Conservation (phyloP, 2,113 vertebrate species). For the Ptilonorhynchus violaceus region DNA sequence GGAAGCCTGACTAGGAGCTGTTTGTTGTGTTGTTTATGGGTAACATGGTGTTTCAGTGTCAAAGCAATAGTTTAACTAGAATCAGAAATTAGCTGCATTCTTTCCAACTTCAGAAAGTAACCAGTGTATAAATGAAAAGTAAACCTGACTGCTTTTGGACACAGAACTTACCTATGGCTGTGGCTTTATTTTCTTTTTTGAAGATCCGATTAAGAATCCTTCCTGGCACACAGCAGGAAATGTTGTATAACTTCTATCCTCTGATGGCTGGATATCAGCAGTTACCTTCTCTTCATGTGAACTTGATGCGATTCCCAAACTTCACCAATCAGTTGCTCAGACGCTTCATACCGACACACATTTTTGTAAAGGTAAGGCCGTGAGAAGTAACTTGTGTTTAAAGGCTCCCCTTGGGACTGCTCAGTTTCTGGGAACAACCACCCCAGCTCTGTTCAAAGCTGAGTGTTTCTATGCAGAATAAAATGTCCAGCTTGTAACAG, state of each 20-base stretch:
- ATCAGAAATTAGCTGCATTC: neutral
- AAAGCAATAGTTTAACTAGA: neutral
- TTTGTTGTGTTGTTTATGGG: neutral
- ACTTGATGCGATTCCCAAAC: slow-evolving; percentile 81
- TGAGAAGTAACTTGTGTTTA: neutral
- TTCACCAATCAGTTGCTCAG: slow-evolving; percentile 83
- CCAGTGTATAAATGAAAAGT: neutral
- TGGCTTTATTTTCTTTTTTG: neutral
- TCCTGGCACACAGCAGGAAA: slow-evolving; percentile 88
- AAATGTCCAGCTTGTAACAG: neutral
- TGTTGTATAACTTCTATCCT: slow-evolving; percentile 96
- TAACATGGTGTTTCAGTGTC: neutral
- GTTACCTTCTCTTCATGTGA: slow-evolving; percentile 88
- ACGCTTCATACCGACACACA: slow-evolving; percentile 89
- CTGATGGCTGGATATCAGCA: slow-evolving; percentile 96
- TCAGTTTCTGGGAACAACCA: neutral
- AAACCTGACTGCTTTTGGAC: neutral
- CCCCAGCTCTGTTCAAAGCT: neutral
- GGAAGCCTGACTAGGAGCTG: neutral
- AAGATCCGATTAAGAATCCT: slow-evolving; percentile 93
- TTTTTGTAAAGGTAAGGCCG: slow-evolving; percentile 91
- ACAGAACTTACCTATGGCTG: neutral
- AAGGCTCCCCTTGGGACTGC: neutral
- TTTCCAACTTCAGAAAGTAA: neutral
- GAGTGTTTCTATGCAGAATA: neutral